These are phyloP conservation scores for Sphinx pinastri DNA, from an alignment of 2,888 invertebrate genomes.

Conservation along the genomic window DNA sequence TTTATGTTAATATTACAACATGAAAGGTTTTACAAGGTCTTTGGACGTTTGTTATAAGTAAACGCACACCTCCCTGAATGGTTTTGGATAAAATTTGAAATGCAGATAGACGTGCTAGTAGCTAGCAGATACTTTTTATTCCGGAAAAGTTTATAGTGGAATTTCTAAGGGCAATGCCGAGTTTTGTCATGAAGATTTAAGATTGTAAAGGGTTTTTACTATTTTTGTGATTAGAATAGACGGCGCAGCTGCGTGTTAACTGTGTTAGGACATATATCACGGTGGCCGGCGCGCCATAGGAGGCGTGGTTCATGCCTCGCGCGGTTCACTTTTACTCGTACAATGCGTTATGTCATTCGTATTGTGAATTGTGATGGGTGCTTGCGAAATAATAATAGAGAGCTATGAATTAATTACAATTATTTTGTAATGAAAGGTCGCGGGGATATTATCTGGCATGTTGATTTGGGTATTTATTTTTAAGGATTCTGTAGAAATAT, in stretches of 20 bases:
- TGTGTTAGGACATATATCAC: conserved; percentile 22
- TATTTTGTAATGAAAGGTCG: background rate
- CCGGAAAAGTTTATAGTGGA: too few relatives aligned
- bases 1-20: too few relatives aligned
- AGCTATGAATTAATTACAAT: conserved; percentile 10
- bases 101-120: too few relatives aligned
- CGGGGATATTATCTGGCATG: background rate
- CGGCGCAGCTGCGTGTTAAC: background rate
- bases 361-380: conserved; percentile 29
- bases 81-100: too few relatives aligned
- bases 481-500: too few relatives aligned
- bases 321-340: conserved; percentile 69
- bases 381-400: conserved; percentile 24
- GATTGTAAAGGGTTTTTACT: background rate
- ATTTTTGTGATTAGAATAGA: background rate
- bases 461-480: too few relatives aligned
- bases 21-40: too few relatives aligned
- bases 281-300: conserved; percentile 34
- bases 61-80: too few relatives aligned
- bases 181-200: too few relatives aligned
- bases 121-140: too few relatives aligned
- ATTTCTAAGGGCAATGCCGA: too few relatives aligned
- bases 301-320: conserved; percentile 45
- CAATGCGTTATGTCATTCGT: conserved; percentile 60
- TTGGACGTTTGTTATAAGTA: too few relatives aligned